A percentile compares a stretch with the other conserved stretches of the same genome.
These are phyloP conservation scores for Laupala kohalensis DNA, from an alignment of 1,140 invertebrate species.

Conservation along the genomic window DNA sequence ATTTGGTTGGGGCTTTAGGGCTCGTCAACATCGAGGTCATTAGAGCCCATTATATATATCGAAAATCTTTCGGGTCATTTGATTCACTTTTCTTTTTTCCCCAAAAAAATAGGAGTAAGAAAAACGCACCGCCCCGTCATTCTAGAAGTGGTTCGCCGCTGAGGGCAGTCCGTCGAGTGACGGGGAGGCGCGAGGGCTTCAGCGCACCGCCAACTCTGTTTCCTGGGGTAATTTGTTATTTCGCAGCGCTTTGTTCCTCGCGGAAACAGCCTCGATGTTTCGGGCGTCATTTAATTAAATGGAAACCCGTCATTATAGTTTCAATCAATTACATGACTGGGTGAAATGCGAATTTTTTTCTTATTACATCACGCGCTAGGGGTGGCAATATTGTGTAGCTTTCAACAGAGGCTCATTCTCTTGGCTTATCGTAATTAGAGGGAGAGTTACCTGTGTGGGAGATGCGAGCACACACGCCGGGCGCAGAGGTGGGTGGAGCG, in stretches of 20 bases:
- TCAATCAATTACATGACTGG: not conserved
- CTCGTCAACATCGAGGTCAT: no score
- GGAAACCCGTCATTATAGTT: not conserved
- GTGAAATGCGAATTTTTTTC: not conserved
- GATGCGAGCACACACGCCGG: no score
- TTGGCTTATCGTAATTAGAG: not conserved
- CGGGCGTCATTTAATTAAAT: not conserved
- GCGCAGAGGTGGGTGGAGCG: no score
- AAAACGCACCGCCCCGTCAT: no score
- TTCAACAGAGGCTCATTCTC: not conserved
- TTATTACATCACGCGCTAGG: not conserved
- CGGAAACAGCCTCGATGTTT: not conserved
- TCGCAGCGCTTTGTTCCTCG: not conserved
- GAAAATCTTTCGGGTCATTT: no score
- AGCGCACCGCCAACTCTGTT: not conserved
- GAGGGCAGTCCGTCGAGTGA: not conserved
- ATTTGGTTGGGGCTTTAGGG: no score
- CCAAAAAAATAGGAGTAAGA: no score
- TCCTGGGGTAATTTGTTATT: not conserved
- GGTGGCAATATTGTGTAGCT: not conserved
- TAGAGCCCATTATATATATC: no score
- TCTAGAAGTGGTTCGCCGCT: no score
- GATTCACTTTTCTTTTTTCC: no score
- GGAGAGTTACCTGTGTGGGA: not conserved
- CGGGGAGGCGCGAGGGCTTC: not conserved